Evolutionary conservation across 2,113 vertebrate genomes (phyloP).

Genomic region (Oreamnos americanus): DNA sequence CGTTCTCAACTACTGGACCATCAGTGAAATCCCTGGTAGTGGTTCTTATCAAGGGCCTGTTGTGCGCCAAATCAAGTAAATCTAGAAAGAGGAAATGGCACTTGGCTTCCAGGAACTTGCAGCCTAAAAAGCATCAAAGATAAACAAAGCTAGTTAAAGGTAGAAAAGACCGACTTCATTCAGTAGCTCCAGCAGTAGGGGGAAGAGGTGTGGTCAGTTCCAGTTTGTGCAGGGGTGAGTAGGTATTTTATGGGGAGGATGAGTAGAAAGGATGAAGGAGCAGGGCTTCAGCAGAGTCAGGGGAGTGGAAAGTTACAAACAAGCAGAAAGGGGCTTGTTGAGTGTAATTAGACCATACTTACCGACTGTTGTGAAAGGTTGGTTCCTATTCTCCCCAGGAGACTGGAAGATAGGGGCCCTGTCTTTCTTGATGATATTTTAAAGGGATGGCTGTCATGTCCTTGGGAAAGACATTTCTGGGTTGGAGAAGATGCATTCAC

Average conservation of each 20-base stretch:
- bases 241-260: background rate
- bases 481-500: background rate
- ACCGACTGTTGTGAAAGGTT: background rate
- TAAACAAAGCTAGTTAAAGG: background rate
- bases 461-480: background rate
- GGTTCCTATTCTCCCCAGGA: background rate
- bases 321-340: accelerated
- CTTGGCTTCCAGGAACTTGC: background rate
- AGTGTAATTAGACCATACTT: accelerated
- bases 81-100: background rate
- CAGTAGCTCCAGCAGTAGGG: accelerated
- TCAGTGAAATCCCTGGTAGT: background rate
- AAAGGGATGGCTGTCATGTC: background rate
- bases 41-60: background rate
- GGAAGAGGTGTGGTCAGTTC: background rate
- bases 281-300: background rate
- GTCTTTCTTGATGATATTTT: background rate
- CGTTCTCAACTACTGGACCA: background rate
- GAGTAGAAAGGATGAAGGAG: background rate
- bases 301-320: background rate
- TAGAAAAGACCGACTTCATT: accelerated
- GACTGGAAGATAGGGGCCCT: background rate
- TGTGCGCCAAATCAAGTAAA: accelerated
- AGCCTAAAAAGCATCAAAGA: background rate
- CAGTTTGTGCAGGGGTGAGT: background rate